phyloP scores from a whole-genome alignment of 2,888 invertebrate species.

The Plagodis dolabraria region DNA sequence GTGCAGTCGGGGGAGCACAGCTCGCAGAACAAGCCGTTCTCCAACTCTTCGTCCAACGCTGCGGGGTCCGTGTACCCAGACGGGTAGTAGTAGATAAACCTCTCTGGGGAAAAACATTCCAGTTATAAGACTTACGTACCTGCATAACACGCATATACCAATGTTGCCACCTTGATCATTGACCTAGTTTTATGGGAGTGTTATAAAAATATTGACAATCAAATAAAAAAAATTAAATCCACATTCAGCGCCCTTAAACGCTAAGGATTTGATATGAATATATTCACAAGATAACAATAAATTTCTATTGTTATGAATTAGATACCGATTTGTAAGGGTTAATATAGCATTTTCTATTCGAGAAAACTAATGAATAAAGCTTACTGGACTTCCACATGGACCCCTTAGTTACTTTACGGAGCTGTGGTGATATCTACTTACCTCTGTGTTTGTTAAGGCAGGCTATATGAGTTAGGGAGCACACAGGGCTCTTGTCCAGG shows the following conservation, averaged over 20 bases:
- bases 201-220: no score
- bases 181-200: no score
- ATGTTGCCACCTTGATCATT: no score
- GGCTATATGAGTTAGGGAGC: constrained; percentile 20
- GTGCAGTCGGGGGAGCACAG: constrained; percentile 53
- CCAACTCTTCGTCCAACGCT: constrained; percentile 50
- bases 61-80: constrained; percentile 2
- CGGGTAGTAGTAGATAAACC: constrained; percentile 56
- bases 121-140: background rate
- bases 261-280: no score
- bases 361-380: no score
- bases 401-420: background rate
- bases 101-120: constrained; percentile 50
- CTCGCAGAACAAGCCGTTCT: constrained; percentile 53
- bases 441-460: constrained; percentile 30
- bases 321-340: no score
- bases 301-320: no score
- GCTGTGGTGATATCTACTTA: background rate
- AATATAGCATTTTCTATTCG: no score
- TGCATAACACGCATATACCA: no score
- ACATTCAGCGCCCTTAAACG: no score
- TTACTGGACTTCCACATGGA: background rate
- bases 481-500: background rate
- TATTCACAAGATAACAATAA: no score
- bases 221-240: no score